Evolutionary conservation across 2,113 vertebrate genomes (phyloP).

Genomic region (sheep (Ovis aries)): ARS-UI_Ramb_v3.0 NC_056056.1:203622001-203622500

Average conservation of each 20-base stretch:
- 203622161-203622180: background rate
- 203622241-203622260: constrained; percentile 20
- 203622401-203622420: background rate
- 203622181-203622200: background rate
- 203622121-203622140: background rate
- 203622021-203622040: background rate
- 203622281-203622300: background rate
- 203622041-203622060: background rate
- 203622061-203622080: background rate
- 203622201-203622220: background rate
- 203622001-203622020: background rate
- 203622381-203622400: background rate
- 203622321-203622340: background rate
- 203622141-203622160: background rate
- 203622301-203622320: background rate
- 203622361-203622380: background rate
- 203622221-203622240: background rate
- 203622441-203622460: background rate
- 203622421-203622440: background rate
- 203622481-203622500: background rate
- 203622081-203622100: background rate
- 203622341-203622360: background rate
- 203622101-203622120: background rate
- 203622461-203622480: background rate
- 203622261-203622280: background rate